Conservation (phyloP, 2,888 invertebrate species). For the Trissolcus brochymenae region DNA sequence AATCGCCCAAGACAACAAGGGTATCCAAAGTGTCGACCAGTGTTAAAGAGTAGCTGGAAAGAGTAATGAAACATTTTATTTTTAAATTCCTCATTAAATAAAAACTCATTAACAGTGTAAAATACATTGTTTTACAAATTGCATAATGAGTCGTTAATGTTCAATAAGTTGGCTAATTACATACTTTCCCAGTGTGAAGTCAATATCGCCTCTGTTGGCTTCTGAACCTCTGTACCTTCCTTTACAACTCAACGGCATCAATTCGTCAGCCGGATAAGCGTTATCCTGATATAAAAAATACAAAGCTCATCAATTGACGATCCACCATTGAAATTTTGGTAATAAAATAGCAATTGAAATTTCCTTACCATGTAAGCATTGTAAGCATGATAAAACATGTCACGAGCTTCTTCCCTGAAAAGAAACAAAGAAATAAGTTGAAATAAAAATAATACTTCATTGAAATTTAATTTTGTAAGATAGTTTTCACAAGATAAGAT, state of each 20-base stretch:
- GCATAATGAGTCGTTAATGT: too few species aligned
- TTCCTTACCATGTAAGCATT: conserved; percentile 90
- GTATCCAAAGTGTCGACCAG: conserved; percentile 96
- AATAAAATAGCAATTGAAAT: not conserved
- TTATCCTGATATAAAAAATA: conserved; percentile 79
- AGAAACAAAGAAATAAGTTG: conserved; percentile 5
- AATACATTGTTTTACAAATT: not conserved
- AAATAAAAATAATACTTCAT: not conserved
- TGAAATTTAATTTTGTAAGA: not conserved
- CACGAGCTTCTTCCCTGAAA: conserved; percentile 89
- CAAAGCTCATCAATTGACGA: not conserved
- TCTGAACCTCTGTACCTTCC: conserved; percentile 94
- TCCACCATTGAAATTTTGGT: not conserved
- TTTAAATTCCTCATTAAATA: not conserved
- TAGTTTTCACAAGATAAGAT: conserved; percentile 8
- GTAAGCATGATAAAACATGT: conserved; percentile 98
- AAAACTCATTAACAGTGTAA: not conserved
- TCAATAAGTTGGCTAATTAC: conserved; percentile 71
- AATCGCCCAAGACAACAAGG: conserved; percentile 92
- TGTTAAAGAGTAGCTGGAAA: conserved; percentile 93
- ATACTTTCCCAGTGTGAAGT: conserved; percentile 97
- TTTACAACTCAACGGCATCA: conserved; percentile 97
- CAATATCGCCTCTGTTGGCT: conserved; percentile 95
- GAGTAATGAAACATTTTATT: not conserved
- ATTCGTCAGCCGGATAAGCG: conserved; percentile 98